A percentile compares a stretch with the other conserved stretches of the same genome.
Conservation (phyloP, 2,113 vertebrate genomes). For the Aspiorhynchus laticeps region DNA sequence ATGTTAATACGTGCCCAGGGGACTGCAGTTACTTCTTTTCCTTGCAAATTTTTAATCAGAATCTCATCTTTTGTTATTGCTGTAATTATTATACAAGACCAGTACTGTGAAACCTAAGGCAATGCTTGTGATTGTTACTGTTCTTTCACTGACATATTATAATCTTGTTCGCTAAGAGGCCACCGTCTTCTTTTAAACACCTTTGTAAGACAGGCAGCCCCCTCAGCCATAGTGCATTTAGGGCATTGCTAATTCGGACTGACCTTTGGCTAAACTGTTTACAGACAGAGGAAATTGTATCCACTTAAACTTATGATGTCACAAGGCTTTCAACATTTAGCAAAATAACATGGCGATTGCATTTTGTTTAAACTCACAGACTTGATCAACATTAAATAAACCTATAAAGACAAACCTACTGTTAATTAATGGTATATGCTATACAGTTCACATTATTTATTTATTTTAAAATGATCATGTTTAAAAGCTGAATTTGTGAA, state of each 20-base stretch:
- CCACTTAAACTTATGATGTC: slow-evolving; percentile 22
- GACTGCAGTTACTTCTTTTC: background rate
- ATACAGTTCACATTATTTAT: no score
- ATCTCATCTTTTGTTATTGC: slow-evolving; percentile 24
- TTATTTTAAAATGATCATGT: no score
- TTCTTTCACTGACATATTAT: slow-evolving; percentile 27
- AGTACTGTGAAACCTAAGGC: slow-evolving; percentile 4
- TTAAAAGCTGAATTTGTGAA: no score
- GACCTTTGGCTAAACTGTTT: slow-evolving; percentile 59
- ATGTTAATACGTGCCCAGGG: slow-evolving; percentile 8
- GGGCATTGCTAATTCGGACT: slow-evolving; percentile 41
- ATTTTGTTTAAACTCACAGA: background rate
- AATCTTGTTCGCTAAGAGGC: slow-evolving; percentile 32
- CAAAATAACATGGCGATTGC: background rate
- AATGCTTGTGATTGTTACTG: slow-evolving; percentile 13
- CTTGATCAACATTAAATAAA: no score
- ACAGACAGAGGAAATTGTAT: slow-evolving; percentile 46
- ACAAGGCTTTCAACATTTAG: background rate
- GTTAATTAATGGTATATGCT: no score
- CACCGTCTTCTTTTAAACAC: background rate
- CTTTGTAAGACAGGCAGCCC: slow-evolving; percentile 15
- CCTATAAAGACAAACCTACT: no score
- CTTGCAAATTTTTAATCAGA: slow-evolving; percentile 23
- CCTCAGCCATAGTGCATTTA: background rate
- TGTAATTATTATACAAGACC: slow-evolving; percentile 25